A percentile compares a stretch with the other conserved stretches of the same genome.
These are phyloP conservation scores for Phoenicopterus ruber DNA, from an alignment of 2,113 vertebrate species.

Conservation along the genomic window DNA sequence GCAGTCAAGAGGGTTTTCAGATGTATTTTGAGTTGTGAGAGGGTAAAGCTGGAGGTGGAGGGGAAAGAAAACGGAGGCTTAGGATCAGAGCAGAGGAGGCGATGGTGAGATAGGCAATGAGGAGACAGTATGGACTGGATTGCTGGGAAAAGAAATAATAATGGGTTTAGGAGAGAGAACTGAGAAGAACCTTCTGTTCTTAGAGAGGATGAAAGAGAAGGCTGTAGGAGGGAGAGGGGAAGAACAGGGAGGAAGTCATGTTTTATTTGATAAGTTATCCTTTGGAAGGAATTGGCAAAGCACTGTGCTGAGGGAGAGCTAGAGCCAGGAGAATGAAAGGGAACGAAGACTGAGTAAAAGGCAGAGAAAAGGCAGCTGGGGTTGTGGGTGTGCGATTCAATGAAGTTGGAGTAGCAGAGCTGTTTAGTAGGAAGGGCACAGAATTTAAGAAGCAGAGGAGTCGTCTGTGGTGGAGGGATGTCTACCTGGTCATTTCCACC, in stretches of 20 bases:
- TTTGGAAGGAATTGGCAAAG: background rate
- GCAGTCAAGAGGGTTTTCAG: background rate
- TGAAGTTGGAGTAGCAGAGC: background rate
- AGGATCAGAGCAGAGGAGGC: background rate
- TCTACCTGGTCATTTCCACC: background rate
- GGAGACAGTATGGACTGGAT: background rate
- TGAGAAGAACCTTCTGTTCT: background rate
- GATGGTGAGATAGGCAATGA: background rate
- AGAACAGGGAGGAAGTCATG: background rate
- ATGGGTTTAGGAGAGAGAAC: background rate
- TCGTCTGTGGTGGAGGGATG: background rate
- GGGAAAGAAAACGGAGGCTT: background rate
- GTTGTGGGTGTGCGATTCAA: background rate
- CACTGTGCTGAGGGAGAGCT: background rate
- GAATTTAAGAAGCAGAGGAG: background rate
- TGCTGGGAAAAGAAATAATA: background rate
- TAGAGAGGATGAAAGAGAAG: background rate
- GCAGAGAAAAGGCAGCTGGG: background rate
- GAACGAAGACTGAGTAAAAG: background rate
- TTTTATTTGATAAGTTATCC: background rate
- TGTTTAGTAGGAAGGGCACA: background rate
- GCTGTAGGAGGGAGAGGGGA: background rate
- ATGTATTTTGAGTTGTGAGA: fast-evolving
- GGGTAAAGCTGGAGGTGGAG: background rate
- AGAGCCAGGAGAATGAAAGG: background rate